phyloP scores from a whole-genome alignment of 92 coral and sea anemone genomes.

The Scolanthus callimorphus region DNA sequence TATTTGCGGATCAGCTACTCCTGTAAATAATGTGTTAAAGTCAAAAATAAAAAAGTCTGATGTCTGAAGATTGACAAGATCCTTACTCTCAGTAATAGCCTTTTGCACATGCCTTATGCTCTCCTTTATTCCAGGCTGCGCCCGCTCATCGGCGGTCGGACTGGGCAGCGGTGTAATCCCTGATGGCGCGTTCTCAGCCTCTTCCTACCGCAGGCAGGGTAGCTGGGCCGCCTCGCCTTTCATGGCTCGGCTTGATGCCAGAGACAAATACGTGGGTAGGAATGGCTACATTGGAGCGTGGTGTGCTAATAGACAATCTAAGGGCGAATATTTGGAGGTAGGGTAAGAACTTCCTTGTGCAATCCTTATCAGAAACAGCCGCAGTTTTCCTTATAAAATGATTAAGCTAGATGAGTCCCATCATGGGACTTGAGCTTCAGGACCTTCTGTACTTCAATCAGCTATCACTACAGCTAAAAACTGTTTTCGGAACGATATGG shows the following conservation, averaged over 20 bases:
- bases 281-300: conserved; percentile 20
- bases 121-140: conserved; percentile 22
- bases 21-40: no score
- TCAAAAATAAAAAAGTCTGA: no score
- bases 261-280: conserved; percentile 3
- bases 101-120: neutral
- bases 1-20: no score
- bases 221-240: conserved; percentile 26
- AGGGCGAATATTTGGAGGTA: conserved; percentile 25
- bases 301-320: conserved; percentile 18
- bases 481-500: no score
- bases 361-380: no score
- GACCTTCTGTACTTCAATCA: no score
- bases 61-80: no score
- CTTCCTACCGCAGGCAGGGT: conserved; percentile 4
- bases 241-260: conserved; percentile 14
- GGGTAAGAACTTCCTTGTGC: neutral
- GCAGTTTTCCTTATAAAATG: no score
- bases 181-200: conserved; percentile 26
- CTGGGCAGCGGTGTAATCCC: conserved; percentile 32
- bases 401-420: no score
- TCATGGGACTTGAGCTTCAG: no score
- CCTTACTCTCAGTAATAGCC: no score
- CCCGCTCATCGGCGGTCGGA: conserved; percentile 21
- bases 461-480: no score